These are phyloP conservation scores for Nyctereutes procyonoides DNA, from an alignment of 2,113 vertebrate species.

Conservation along the genomic window DNA sequence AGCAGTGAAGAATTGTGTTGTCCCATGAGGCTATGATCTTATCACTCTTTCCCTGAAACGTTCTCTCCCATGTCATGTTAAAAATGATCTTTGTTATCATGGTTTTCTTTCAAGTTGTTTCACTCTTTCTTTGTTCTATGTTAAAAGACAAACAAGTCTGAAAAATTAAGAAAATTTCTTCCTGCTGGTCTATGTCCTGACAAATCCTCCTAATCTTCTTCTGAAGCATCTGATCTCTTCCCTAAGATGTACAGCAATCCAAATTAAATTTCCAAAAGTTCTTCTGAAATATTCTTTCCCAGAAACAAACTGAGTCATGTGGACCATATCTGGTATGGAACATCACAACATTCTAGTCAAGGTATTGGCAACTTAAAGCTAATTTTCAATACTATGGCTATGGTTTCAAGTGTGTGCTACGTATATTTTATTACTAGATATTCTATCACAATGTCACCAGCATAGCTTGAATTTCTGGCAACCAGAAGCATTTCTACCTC, in stretches of 20 bases:
- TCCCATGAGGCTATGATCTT: neutral
- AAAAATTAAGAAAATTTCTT: neutral
- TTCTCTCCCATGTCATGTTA: neutral
- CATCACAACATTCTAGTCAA: neutral
- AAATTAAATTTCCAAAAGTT: neutral
- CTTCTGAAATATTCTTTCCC: neutral
- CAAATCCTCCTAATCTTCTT: neutral
- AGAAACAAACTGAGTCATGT: neutral
- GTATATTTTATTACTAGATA: neutral
- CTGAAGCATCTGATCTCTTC: neutral
- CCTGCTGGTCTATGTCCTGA: neutral
- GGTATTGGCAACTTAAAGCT: neutral
- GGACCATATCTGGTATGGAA: neutral
- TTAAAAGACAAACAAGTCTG: neutral
- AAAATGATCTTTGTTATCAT: neutral
- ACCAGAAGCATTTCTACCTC: neutral
- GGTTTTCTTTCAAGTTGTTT: neutral
- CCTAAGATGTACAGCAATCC: neutral
- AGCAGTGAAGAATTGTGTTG: neutral
- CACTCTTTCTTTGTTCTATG: neutral
- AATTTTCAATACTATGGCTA: no score
- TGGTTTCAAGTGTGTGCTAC: neutral
- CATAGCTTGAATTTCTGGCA: neutral
- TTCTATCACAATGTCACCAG: neutral
- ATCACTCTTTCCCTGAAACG: neutral